A percentile compares a stretch with the other conserved stretches of the same genome.
Evolutionary conservation across 2,888 invertebrate species (phyloP).

Genomic region (Drosophila parthenogenetica): DNA sequence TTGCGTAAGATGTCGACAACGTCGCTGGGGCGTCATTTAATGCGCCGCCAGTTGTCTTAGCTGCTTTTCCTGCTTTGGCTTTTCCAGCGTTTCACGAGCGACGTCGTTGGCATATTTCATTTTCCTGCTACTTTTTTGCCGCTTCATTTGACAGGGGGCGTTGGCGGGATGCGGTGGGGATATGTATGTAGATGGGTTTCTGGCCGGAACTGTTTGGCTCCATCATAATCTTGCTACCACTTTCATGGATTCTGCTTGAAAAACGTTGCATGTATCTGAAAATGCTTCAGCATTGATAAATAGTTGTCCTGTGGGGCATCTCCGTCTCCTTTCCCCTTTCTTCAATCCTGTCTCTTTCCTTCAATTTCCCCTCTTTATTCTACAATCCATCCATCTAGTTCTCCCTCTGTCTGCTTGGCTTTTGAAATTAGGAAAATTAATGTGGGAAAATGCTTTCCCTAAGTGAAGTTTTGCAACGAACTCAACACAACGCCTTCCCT

Average conservation of each 20-base stretch:
- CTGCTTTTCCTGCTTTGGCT: conserved; percentile 10
- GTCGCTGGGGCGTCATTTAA: conserved; percentile 84
- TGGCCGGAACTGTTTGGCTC: conserved; percentile 38
- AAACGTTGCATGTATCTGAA: conserved; percentile 74
- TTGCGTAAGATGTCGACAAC: conserved; percentile 71
- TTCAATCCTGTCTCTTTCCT: neutral
- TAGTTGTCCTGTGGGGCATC: conserved; percentile 72
- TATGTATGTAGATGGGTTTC: neutral
- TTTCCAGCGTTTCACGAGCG: conserved; percentile 30
- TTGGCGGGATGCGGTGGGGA: neutral
- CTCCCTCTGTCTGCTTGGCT: conserved; percentile 42
- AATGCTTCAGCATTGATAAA: conserved; percentile 82
- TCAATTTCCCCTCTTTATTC: neutral
- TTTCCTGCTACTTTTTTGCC: conserved; percentile 82
- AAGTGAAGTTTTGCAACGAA: conserved; percentile 55
- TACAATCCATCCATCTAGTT: conserved; percentile 1
- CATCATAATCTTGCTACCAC: conserved; percentile 71
- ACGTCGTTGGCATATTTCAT: conserved; percentile 82
- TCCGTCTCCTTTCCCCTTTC: neutral
- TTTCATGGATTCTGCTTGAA: conserved; percentile 56
- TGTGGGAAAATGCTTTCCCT: conserved; percentile 77
- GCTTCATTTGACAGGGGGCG: conserved; percentile 82
- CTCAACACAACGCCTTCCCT: conserved; percentile 71
- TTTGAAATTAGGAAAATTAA: conserved; percentile 79
- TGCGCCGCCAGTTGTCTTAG: conserved; percentile 79